Evolutionary conservation across 2,797 vertebrate species (phyloP).

Genomic region (Chelonia mydas): DNA sequence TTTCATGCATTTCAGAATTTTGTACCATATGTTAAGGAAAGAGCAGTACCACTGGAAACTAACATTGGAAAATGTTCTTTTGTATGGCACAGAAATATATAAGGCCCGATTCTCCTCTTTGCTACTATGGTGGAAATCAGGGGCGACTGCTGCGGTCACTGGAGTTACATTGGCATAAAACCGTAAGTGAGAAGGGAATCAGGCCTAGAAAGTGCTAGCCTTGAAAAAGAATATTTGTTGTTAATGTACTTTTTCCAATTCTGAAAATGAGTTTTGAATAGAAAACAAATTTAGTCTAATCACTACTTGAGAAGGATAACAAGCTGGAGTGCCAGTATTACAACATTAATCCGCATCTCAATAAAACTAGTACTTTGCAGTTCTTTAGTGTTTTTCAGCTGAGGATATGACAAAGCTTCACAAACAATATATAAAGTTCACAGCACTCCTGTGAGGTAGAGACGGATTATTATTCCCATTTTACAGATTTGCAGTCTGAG

Average conservation of each 20-base stretch:
- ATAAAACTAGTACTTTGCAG: slow-evolving; percentile 49
- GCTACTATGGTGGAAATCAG: background rate
- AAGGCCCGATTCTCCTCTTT: background rate
- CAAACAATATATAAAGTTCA: slow-evolving; percentile 51
- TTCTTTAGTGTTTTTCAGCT: slow-evolving; percentile 62
- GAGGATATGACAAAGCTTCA: slow-evolving; percentile 47
- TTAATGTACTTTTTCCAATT: slow-evolving; percentile 24
- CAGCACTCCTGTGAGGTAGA: slow-evolving; percentile 1
- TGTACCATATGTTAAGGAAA: background rate
- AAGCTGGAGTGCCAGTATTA: slow-evolving; percentile 28
- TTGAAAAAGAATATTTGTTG: background rate
- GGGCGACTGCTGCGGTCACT: background rate
- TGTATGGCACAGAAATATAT: background rate
- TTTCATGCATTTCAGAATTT: accelerated
- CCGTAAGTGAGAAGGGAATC: background rate
- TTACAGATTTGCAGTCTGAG: background rate
- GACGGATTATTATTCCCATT: background rate
- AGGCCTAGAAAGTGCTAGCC: background rate
- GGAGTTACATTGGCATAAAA: background rate
- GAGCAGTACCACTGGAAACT: background rate
- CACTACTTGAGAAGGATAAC: slow-evolving; percentile 48
- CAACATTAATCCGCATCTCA: slow-evolving; percentile 3
- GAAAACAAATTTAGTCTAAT: slow-evolving; percentile 50
- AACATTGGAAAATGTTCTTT: background rate
- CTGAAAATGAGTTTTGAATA: slow-evolving; percentile 21